phyloP scores from a whole-genome alignment of 2,113 vertebrate species.

The Anoura caudifer region DNA sequence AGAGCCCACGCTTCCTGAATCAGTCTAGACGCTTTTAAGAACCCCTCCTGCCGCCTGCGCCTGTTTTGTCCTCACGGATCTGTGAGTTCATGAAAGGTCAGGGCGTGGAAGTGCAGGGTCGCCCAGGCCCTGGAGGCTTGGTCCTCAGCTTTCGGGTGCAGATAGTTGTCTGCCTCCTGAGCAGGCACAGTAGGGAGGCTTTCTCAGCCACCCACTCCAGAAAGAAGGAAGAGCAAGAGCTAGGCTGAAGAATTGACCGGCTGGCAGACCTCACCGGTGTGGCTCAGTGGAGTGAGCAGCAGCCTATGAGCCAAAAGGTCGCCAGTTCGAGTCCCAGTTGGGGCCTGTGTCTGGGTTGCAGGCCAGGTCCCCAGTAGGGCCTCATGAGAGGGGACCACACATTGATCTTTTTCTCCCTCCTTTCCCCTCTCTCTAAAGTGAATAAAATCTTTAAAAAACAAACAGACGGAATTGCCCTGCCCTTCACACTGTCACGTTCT shows the following conservation, averaged over 20 bases:
- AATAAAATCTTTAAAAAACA: too few species aligned
- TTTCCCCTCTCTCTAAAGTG: too few species aligned
- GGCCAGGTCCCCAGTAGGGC: too few species aligned
- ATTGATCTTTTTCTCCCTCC: too few species aligned
- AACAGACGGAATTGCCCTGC: background rate
- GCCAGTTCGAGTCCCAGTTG: too few species aligned
- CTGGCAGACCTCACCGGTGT: too few species aligned
- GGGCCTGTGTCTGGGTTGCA: too few species aligned
- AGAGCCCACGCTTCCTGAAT: background rate
- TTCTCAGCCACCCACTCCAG: background rate
- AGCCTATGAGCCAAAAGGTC: too few species aligned
- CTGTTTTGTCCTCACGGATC: background rate
- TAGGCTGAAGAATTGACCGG: fast-evolving
- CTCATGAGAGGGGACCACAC: too few species aligned
- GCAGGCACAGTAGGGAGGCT: background rate
- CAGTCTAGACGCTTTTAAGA: background rate
- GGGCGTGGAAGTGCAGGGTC: background rate
- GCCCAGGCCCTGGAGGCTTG: background rate
- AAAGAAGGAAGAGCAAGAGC: background rate
- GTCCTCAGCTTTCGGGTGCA: background rate
- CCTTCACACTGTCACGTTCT: background rate
- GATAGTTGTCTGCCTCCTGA: background rate
- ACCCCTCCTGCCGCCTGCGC: background rate
- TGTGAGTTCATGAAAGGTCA: background rate
- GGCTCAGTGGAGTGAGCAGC: too few species aligned